Conservation (phyloP, 2,797 vertebrate genomes). For the Clarias fuscus region DNA sequence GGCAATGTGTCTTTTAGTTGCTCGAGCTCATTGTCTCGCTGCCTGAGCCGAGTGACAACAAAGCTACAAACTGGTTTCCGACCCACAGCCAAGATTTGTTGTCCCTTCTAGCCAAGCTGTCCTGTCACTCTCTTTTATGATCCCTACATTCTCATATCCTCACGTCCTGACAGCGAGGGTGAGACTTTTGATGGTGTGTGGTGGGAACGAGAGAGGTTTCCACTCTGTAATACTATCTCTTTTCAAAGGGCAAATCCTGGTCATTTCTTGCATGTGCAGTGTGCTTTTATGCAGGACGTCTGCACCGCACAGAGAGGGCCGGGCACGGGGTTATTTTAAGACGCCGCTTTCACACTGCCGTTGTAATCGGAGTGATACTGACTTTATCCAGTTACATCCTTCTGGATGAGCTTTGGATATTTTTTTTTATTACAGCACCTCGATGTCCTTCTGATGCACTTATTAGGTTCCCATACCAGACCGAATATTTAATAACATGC, state of each 20-base stretch:
- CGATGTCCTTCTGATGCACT: constrained; percentile 49
- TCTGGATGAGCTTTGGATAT: constrained; percentile 51
- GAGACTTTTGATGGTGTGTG: constrained; percentile 9
- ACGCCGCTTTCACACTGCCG: constrained; percentile 40
- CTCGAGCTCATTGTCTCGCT: background rate
- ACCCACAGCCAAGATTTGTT: constrained; percentile 39
- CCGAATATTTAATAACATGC: constrained; percentile 44
- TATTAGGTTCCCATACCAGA: constrained; percentile 50
- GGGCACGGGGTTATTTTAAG: constrained; percentile 45
- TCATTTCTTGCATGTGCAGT: constrained; percentile 29
- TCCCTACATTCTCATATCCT: constrained; percentile 64
- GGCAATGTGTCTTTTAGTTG: constrained; percentile 15
- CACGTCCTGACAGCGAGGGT: constrained; percentile 34
- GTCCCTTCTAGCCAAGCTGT: constrained; percentile 57
- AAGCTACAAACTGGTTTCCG: constrained; percentile 56
- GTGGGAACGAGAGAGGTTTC: background rate
- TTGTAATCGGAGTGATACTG: constrained; percentile 62
- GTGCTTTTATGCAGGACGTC: constrained; percentile 10
- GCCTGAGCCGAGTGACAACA: constrained; percentile 27
- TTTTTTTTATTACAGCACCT: constrained; percentile 43
- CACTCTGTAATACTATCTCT: constrained; percentile 26
- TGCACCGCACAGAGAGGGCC: background rate
- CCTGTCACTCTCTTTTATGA: constrained; percentile 58
- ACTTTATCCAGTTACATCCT: constrained; percentile 61
- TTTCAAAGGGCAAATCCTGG: constrained; percentile 31